These are phyloP conservation scores for Acipenser transmontanus DNA, from an alignment of 2,797 vertebrate species.

Conservation along the genomic window DNA sequence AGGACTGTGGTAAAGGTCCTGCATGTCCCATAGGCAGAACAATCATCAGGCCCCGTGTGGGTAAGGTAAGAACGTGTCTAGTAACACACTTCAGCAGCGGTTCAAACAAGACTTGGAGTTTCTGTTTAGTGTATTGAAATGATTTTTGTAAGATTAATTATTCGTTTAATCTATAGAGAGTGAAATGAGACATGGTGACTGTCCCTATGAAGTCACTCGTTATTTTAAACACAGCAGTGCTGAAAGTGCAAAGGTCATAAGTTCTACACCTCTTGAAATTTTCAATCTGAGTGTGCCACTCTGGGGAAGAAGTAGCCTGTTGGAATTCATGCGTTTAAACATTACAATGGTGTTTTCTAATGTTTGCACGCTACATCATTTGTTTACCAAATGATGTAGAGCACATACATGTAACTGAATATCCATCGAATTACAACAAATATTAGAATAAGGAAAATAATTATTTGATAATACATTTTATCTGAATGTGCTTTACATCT, in stretches of 20 bases:
- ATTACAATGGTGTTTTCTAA: no score
- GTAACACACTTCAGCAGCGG: slow-evolving; percentile 4
- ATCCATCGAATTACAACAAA: no score
- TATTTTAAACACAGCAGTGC: slow-evolving; percentile 28
- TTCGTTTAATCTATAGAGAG: slow-evolving; percentile 33
- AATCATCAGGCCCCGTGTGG: not conserved
- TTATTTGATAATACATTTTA: no score
- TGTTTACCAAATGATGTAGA: no score
- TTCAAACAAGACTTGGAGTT: slow-evolving; percentile 1
- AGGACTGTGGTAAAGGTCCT: not conserved
- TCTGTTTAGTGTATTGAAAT: not conserved
- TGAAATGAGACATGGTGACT: slow-evolving; percentile 32
- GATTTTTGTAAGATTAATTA: slow-evolving; percentile 29
- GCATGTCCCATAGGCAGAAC: not conserved
- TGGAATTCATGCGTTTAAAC: slow-evolving; percentile 13
- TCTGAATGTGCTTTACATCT: no score
- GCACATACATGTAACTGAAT: no score
- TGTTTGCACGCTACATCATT: no score
- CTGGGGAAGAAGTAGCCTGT: slow-evolving; percentile 38
- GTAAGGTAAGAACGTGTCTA: slow-evolving; percentile 2
- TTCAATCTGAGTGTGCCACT: slow-evolving; percentile 52
- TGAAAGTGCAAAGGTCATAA: slow-evolving; percentile 44
- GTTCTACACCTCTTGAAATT: slow-evolving; percentile 43
- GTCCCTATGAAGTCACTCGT: slow-evolving; percentile 44
- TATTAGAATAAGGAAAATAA: no score